These are phyloP conservation scores for Eublepharis macularius DNA, from an alignment of 2,113 vertebrate genomes.

Conservation along the genomic window DNA sequence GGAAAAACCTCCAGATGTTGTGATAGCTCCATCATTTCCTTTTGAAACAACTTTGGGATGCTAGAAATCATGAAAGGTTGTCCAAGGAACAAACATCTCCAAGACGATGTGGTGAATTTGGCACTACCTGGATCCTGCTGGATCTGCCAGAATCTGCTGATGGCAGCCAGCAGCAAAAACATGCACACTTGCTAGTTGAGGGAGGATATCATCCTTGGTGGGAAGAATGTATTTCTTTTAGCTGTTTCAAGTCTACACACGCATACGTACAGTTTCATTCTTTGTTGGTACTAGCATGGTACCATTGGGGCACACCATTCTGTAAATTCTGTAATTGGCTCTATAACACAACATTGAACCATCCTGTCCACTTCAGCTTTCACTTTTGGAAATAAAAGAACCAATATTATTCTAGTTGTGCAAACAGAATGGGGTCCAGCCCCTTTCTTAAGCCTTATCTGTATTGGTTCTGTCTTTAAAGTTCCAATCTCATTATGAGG, in stretches of 20 bases:
- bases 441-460: neutral
- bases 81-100: no score
- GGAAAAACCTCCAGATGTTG: no score
- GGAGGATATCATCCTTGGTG: neutral
- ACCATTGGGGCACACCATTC: neutral
- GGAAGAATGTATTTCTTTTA: neutral
- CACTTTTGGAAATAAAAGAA: neutral
- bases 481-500: neutral
- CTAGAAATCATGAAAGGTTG: no score
- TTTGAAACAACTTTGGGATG: no score
- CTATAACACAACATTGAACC: neutral
- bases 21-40: no score
- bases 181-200: neutral
- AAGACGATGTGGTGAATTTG: no score
- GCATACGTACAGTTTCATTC: neutral
- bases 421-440: neutral
- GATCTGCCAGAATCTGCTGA: no score
- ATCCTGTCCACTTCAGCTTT: neutral
- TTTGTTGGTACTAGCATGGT: neutral
- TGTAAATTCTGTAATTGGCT: neutral
- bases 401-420: neutral
- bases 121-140: no score
- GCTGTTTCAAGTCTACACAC: no score
- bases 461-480: neutral
- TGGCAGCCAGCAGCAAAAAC: neutral